These are phyloP conservation scores for Misgurnus mizolepis DNA, from an alignment of 2,113 vertebrate genomes.

Conservation along the genomic window DNA sequence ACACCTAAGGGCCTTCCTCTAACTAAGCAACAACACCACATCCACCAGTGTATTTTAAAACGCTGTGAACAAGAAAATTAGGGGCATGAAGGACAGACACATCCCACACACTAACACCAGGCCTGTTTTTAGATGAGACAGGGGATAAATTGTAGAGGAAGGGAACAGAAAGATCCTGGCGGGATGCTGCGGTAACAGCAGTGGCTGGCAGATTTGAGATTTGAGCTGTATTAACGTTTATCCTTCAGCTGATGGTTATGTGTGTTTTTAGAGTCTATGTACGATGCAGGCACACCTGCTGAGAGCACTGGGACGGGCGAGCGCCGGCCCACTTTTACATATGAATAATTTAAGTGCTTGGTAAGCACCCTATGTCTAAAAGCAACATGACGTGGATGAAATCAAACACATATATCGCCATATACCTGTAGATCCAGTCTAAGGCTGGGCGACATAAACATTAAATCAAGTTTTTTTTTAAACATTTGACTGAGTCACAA, in stretches of 20 bases:
- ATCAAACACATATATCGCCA: too few relatives aligned
- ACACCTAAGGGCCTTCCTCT: slow-evolving; percentile 29
- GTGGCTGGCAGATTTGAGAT: slow-evolving; percentile 42
- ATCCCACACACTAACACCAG: slow-evolving; percentile 38
- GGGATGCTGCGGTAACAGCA: slow-evolving; percentile 26
- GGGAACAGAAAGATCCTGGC: slow-evolving; percentile 20
- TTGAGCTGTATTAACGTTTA: slow-evolving; percentile 46
- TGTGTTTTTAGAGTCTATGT: slow-evolving; percentile 28
- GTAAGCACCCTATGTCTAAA: slow-evolving; percentile 4
- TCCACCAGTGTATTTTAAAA: slow-evolving; percentile 23
- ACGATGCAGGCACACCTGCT: slow-evolving; percentile 25
- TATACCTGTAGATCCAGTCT: too few relatives aligned
- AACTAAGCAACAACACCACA: slow-evolving; percentile 34
- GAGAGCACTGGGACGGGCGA: slow-evolving; percentile 17
- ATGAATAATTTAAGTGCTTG: slow-evolving; percentile 26
- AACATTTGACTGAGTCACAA: too few relatives aligned
- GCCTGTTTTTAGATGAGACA: slow-evolving; percentile 32
- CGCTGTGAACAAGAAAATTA: slow-evolving; percentile 49
- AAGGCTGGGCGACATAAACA: too few relatives aligned
- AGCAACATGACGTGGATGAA: neutral
- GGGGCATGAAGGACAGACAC: slow-evolving; percentile 50
- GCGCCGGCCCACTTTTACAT: neutral
- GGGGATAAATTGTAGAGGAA: slow-evolving; percentile 14
- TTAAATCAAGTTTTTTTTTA: too few relatives aligned
- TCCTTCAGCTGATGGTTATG: slow-evolving; percentile 48